Conservation (phyloP, 2,113 vertebrate species). For the Ranitomeya imitator region DNA sequence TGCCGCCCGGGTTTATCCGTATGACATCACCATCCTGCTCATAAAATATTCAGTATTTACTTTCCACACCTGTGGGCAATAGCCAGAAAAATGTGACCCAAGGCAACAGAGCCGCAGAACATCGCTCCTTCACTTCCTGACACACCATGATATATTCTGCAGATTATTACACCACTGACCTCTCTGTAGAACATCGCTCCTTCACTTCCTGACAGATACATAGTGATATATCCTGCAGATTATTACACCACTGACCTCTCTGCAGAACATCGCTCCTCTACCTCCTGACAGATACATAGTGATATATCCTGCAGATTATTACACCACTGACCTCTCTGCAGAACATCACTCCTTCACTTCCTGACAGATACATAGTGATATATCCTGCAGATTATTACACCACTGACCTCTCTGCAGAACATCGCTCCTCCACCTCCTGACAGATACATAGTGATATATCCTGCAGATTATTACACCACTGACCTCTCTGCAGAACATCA, state of each 20-base stretch:
- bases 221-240: slow-evolving; percentile 12
- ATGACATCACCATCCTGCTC: neutral
- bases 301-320: no score
- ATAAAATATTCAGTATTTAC: neutral
- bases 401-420: no score
- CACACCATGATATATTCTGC: neutral
- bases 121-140: neutral
- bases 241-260: neutral
- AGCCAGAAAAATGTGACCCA: neutral
- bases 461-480: no score
- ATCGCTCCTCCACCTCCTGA: no score
- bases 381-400: no score
- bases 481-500: no score
- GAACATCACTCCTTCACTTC: no score
- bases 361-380: no score
- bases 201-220: neutral
- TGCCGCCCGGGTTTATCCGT: neutral
- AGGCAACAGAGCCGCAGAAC: neutral
- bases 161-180: neutral
- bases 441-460: no score
- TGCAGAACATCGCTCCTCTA: neutral
- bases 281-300: neutral
- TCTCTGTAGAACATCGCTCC: slow-evolving; percentile 14
- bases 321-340: no score
- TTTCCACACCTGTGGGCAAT: neutral